A percentile compares a stretch with the other conserved stretches of the same genome.
Conservation (phyloP, 2,888 invertebrate genomes). For the Yponomeuta evonymella region DNA sequence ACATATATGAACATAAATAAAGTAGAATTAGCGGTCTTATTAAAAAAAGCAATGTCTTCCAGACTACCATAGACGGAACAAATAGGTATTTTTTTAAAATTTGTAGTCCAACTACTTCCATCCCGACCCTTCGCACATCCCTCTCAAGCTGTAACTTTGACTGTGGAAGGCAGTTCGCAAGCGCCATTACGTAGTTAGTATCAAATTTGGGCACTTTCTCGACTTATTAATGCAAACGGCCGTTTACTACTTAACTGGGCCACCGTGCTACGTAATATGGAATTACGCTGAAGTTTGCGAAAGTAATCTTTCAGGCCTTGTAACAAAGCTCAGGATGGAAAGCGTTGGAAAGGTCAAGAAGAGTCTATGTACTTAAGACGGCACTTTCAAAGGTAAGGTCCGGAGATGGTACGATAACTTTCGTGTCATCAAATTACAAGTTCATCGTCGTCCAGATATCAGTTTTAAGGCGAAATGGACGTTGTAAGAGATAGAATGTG, state of each 20-base stretch:
- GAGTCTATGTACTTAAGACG: not conserved
- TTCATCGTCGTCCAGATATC: too few species aligned
- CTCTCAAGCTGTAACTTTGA: not conserved
- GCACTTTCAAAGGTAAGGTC: not conserved
- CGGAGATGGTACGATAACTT: not conserved
- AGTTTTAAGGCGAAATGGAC: too few species aligned
- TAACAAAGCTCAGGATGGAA: not conserved
- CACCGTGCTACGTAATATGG: not conserved
- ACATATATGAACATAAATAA: too few species aligned
- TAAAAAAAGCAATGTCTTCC: too few species aligned
- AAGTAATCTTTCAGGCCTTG: not conserved
- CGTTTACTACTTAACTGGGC: slow-evolving; percentile 2
- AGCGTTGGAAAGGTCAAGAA: not conserved
- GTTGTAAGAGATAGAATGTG: too few species aligned
- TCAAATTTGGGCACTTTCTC: not conserved
- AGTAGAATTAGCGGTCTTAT: too few species aligned
- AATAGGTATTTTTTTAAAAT: too few species aligned
- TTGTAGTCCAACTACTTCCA: too few species aligned
- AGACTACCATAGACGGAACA: too few species aligned
- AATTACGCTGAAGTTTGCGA: not conserved
- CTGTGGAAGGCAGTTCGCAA: not conserved
- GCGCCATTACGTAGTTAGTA: not conserved
- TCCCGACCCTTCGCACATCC: too few species aligned
- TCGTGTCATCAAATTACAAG: too few species aligned
- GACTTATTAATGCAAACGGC: not conserved